Base-by-base conservation (phyloP, 2,113 vertebrate species). In the Rattus rattus region DNA sequence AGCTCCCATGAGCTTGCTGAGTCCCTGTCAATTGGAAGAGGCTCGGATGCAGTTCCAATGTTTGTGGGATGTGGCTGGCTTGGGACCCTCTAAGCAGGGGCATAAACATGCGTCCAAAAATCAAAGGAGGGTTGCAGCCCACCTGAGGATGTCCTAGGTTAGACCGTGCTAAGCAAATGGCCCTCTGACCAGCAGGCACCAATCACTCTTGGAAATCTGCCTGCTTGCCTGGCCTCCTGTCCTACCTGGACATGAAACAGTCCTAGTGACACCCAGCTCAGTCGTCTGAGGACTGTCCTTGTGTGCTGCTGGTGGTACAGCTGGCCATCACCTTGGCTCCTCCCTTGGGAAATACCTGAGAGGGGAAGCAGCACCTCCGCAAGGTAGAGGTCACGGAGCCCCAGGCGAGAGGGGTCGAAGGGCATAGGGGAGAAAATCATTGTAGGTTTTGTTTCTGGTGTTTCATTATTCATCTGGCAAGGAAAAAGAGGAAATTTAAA, bases 401-500 rank as follows among this genome's bases (percentile, higher is more conserved):
- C 95, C 88, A 92, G 95, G 86, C 92, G 88, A 96, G 96, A 96
- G 72, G 70, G 79, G 92, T 96, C 69, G 89, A 95, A 97, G 94
- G 93, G 52, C 92, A 93, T 49, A 72, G 69, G 86, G 77, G 79
- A 94, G 75, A 56, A 5, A 84, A 54, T 95, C 92, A 97, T 96
- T 96, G 86, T 52, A 94, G 88, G 79, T 93, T 96, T 69, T 97
- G 79, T 97, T 96, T 98, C 80, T 80, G 97, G 39, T 95, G 88
- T 88, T 69, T 97, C 91, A 92, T 97, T 97, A 95, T 83, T 73
- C 81, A 96, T 77, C 72, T 95, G 94, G 85, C 89, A 96, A 94
- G 79, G 88, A 94, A 92, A 43, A 97, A 96, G 89, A 49, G 56
- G 85, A 96, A 95, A 95, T 86, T 83, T 92, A 92, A 95, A 94